Base-by-base conservation (phyloP, 1,140 invertebrate species). In the Gonatopus flavifemur region DNA sequence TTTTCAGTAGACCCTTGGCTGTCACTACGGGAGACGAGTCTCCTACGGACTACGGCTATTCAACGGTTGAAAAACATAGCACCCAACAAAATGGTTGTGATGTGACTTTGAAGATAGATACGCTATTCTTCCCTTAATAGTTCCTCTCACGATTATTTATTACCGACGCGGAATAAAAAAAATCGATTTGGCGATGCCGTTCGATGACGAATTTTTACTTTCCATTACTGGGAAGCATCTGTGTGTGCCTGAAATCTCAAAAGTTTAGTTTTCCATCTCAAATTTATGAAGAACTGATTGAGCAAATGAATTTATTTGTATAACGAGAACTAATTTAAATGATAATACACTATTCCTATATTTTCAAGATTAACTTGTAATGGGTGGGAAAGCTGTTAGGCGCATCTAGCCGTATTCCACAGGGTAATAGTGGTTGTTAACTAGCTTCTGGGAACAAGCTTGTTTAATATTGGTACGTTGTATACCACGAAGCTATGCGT, bases 281-380 rank as follows among this genome's bases (percentile, higher is more conserved):
- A n/a, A n/a, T n/a, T n/a, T n/a, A n/a, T n/a, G n/a, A n/a, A n/a
- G n/a, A n/a, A n/a, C n/a, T n/a, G n/a, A n/a, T 10, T 55, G 54
- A 61, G 57, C 56, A 63, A 73, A 69, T 59, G 67, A 61, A 62
- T 62, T 71, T 63, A 62, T 69, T 60, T 52, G 57, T 42, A 54
- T 59, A 62, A 59, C 56, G 57, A 56, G 62, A 7, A 65, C 58
- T 65, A 68, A 69, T 72, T 69, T 66, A 64, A 62, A 59, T 67
- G 64, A 72, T 72, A 71, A 72, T 69, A 32, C 49, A 53, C 50
- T 33, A 30, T 59, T 53, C 56, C 52, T 64, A 63, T 61, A 45
- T 53, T 25, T 59, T 52, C 45, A 41, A 62, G 56, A 66, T 65
- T 62, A 67, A 62, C 51, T 57, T 49, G 57, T 67, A 62, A 61